Evolutionary conservation across 2,888 invertebrate species (phyloP).

Genomic region (Smittia aterrima): DNA sequence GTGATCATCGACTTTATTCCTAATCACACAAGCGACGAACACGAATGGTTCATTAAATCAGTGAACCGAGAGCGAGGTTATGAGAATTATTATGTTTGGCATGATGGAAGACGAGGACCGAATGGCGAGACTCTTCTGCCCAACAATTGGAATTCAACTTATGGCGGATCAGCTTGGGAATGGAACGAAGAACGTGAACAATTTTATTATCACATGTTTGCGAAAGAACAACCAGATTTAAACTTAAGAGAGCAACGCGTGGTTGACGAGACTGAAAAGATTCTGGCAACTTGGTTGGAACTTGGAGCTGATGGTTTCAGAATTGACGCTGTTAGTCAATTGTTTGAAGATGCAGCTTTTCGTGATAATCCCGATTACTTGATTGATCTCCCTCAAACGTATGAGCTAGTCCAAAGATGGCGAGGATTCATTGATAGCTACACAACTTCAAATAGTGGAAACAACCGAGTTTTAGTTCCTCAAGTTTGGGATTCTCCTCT

Average conservation of each 20-base stretch:
- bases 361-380: conserved; percentile 56
- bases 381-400: conserved; percentile 59
- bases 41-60: conserved; percentile 76
- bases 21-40: conserved; percentile 69
- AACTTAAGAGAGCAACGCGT: conserved; percentile 61
- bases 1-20: conserved; percentile 62
- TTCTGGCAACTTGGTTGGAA: conserved; percentile 67
- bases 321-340: conserved; percentile 59
- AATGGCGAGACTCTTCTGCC: conserved; percentile 46
- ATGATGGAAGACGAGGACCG: conserved; percentile 53
- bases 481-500: conserved; percentile 17
- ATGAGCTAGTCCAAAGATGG: conserved; percentile 60
- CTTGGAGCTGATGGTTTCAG: conserved; percentile 70
- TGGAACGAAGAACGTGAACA: conserved; percentile 60
- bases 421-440: conserved; percentile 58
- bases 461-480: conserved; percentile 48
- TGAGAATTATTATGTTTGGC: conserved; percentile 76
- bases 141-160: conserved; percentile 55
- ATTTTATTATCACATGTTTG: conserved; percentile 66
- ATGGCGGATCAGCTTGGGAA: conserved; percentile 64
- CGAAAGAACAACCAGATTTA: conserved; percentile 63
- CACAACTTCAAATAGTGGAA: conserved; percentile 50
- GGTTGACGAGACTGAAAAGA: conserved; percentile 56
- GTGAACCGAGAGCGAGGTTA: conserved; percentile 61
- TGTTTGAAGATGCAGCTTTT: conserved; percentile 50